Evolutionary conservation across 2,888 invertebrate species (phyloP).

Genomic region (Ophioninae sp.): DNA sequence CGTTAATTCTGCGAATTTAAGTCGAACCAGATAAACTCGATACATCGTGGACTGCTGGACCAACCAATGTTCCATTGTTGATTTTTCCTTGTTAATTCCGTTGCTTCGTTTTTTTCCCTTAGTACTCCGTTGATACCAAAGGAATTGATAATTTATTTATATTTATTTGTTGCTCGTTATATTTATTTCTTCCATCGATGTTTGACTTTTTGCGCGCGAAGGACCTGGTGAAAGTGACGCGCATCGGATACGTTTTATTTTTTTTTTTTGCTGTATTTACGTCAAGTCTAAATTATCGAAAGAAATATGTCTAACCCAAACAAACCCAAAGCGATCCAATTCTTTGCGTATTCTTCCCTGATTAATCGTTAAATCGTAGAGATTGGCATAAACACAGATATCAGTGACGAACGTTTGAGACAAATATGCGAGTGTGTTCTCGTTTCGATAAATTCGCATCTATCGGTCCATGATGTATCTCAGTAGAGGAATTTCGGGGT

Average conservation of each 20-base stretch:
- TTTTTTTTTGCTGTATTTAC: constrained; percentile 6
- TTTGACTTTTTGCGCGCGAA: constrained; percentile 33
- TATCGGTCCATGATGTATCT: constrained; percentile 48
- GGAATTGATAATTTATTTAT: constrained; percentile 7
- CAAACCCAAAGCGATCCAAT: neutral
- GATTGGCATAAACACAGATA: neutral
- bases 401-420: neutral
- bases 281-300: neutral
- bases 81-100: constrained; percentile 15
- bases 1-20: constrained; percentile 39
- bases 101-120: neutral
- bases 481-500: constrained; percentile 2
- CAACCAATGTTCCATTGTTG: neutral
- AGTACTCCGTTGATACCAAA: constrained; percentile 42
- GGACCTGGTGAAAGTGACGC: constrained; percentile 27
- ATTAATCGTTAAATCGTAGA: neutral
- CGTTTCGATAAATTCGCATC: constrained; percentile 13
- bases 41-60: constrained; percentile 46
- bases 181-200: constrained; percentile 30
- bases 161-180: constrained; percentile 8
- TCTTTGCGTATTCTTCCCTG: neutral
- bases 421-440: neutral
- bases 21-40: constrained; percentile 35
- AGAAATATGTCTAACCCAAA: too few relatives aligned
- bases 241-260: neutral